These are phyloP conservation scores for Reticulitermes lucifugus DNA, from an alignment of 2,888 invertebrate species.

Conservation along the genomic window DNA sequence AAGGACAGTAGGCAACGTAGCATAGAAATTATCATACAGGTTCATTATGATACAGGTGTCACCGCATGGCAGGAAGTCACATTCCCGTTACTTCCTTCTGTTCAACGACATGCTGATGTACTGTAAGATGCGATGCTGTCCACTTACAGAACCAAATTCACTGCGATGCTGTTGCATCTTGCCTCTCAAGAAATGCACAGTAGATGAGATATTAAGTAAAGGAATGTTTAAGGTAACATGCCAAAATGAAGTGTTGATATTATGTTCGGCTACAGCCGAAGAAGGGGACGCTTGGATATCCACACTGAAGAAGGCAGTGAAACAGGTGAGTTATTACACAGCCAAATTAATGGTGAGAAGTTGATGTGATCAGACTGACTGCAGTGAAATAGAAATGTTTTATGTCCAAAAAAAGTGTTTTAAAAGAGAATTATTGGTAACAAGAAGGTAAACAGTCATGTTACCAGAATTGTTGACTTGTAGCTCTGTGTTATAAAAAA, in stretches of 20 bases:
- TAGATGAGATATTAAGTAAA: slow-evolving; percentile 70
- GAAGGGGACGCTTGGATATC: slow-evolving; percentile 71
- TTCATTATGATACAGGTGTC: slow-evolving; percentile 54
- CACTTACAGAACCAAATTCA: slow-evolving; percentile 69
- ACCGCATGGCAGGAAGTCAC: slow-evolving; percentile 55
- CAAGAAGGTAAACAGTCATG: no score
- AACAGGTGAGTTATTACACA: slow-evolving; percentile 59
- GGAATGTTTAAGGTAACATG: slow-evolving; percentile 73
- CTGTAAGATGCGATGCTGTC: slow-evolving; percentile 72
- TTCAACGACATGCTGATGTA: slow-evolving; percentile 81
- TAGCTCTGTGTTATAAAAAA: no score
- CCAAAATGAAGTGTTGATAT: slow-evolving; percentile 68
- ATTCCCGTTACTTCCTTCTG: slow-evolving; percentile 75
- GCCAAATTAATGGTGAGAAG: not conserved
- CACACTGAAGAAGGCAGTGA: slow-evolving; percentile 68
- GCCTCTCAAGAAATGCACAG: slow-evolving; percentile 76
- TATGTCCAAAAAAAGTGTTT: no score
- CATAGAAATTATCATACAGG: not conserved
- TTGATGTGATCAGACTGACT: no score
- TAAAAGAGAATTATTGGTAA: no score
- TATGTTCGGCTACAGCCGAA: slow-evolving; percentile 68
- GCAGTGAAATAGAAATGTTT: no score
- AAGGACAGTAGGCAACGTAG: not conserved
- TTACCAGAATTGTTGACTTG: no score
- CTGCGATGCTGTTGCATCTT: slow-evolving; percentile 75